Evolutionary conservation across 2,888 invertebrate species (phyloP).

Genomic region (Oxycera nigricornis): DNA sequence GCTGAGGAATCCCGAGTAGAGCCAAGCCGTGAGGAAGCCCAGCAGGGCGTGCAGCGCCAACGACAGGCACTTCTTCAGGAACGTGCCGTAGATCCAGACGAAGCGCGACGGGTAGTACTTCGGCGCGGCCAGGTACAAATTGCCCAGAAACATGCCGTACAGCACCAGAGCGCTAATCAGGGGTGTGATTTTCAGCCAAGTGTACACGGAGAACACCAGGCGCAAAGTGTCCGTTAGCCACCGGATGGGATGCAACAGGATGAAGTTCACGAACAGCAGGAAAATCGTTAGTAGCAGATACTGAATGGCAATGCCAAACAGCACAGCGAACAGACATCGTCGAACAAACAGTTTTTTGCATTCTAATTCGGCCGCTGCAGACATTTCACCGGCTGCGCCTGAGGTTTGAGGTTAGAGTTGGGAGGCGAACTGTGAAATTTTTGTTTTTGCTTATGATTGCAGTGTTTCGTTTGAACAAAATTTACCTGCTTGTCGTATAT

Average conservation of each 20-base stretch:
- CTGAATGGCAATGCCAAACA: constrained; percentile 68
- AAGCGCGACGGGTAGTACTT: constrained; percentile 73
- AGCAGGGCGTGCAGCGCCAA: constrained; percentile 66
- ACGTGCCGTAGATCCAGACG: constrained; percentile 69
- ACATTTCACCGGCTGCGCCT: constrained; percentile 16
- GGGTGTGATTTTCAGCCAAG: constrained; percentile 71
- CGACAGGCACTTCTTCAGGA: constrained; percentile 66
- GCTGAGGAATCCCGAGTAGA: constrained; percentile 72
- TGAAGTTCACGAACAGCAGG: constrained; percentile 68
- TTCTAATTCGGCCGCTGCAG: constrained; percentile 47
- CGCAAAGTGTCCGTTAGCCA: constrained; percentile 71
- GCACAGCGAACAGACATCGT: constrained; percentile 63
- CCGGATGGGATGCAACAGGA: constrained; percentile 68
- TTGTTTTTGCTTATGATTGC: too few species aligned
- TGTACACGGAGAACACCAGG: constrained; percentile 65
- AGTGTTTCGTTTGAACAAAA: too few species aligned
- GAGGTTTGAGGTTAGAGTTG: constrained; percentile 19
- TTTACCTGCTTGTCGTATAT: background rate
- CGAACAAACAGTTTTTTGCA: constrained; percentile 56
- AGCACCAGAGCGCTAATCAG: constrained; percentile 70
- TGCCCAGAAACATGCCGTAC: constrained; percentile 76
- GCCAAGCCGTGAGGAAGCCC: constrained; percentile 72
- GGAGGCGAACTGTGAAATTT: too few species aligned
- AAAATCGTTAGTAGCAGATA: constrained; percentile 64
- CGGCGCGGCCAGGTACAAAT: constrained; percentile 70